Conservation (phyloP, 2,888 invertebrate species). For the Tyria jacobaeae region DNA sequence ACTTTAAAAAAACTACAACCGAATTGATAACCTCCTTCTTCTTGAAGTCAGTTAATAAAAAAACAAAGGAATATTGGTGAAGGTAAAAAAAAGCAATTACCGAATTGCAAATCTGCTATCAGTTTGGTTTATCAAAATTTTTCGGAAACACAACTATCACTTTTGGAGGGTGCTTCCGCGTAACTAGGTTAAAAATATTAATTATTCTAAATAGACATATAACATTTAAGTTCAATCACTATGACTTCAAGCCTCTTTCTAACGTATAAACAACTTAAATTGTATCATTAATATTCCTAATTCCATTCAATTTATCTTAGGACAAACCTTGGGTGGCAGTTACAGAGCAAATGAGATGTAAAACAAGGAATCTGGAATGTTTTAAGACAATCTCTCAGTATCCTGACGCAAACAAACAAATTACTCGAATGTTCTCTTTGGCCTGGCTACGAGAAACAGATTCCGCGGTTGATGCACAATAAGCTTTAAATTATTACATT, state of each 20-base stretch:
- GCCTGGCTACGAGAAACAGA: constrained; percentile 48
- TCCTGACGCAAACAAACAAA: constrained; percentile 68
- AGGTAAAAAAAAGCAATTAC: too few relatives aligned
- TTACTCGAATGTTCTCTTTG: constrained; percentile 60
- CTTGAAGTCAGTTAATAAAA: too few relatives aligned
- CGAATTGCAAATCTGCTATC: too few relatives aligned
- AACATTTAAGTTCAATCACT: too few relatives aligned
- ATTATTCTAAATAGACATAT: too few relatives aligned
- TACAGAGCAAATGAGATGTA: constrained; percentile 70
- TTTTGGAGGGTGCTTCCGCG: too few relatives aligned
- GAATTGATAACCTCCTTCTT: too few relatives aligned
- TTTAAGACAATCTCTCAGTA: constrained; percentile 67
- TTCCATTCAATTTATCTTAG: constrained; percentile 42
- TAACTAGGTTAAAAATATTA: too few relatives aligned
- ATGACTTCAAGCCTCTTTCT: not conserved
- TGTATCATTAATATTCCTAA: constrained; percentile 45
- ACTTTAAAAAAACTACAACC: too few relatives aligned
- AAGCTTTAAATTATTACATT: constrained; percentile 47
- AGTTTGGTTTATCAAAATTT: too few relatives aligned
- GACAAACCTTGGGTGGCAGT: constrained; percentile 48
- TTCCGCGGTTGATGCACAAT: constrained; percentile 43
- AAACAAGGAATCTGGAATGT: constrained; percentile 69
- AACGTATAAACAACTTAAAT: constrained; percentile 39
- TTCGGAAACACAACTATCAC: too few relatives aligned
- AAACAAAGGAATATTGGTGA: too few relatives aligned